Conservation (phyloP, 2,797 vertebrate species). For the Oreonectes daqikongensis region DNA sequence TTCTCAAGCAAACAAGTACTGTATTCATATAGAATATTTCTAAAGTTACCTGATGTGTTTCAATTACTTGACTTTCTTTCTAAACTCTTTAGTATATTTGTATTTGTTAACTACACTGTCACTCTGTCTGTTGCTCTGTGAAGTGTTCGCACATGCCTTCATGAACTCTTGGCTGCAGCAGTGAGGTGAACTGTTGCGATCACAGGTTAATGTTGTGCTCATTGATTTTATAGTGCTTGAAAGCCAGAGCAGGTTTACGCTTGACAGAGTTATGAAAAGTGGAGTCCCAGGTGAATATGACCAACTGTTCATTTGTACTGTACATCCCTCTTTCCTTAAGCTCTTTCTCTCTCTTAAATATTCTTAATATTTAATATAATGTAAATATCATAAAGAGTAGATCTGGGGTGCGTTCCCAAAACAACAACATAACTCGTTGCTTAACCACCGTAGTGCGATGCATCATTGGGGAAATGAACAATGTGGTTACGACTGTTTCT, state of each 20-base stretch:
- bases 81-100: not conserved
- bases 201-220: constrained; percentile 59
- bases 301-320: constrained; percentile 53
- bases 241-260: constrained; percentile 70
- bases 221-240: constrained; percentile 76
- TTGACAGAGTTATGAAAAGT: constrained; percentile 72
- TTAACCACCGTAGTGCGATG: no score
- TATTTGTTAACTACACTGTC: not conserved
- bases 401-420: no score
- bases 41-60: not conserved
- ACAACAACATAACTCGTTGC: no score
- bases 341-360: constrained; percentile 2
- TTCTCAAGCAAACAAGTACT: not conserved
- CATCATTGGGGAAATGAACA: no score
- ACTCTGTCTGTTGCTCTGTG: not conserved
- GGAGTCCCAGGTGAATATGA: constrained; percentile 70
- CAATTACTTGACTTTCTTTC: not conserved
- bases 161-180: constrained; percentile 1
- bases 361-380: no score
- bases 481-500: no score
- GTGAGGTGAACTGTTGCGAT: constrained; percentile 23
- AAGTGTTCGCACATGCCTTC: constrained; percentile 1
- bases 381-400: no score
- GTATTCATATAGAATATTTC: not conserved
- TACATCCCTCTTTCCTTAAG: constrained; percentile 11